Evolutionary conservation across 2,888 invertebrate genomes (phyloP), one percentile per base, ranked within the genome.

Genomic region (Pammene aurita): DNA sequence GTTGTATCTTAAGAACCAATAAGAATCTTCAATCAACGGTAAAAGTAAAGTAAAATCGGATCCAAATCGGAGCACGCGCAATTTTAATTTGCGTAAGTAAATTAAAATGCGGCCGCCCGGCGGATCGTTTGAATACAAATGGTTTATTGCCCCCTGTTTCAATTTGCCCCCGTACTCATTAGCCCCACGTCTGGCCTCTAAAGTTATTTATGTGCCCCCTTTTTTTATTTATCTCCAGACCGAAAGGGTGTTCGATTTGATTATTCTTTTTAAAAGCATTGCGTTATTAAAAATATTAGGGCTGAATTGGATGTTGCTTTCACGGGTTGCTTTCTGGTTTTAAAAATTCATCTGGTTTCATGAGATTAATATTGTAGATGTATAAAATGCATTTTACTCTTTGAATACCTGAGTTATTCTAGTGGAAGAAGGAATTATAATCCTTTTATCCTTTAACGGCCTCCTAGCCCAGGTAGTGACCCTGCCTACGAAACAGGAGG

Each of bases 81-180:
- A 73, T 90, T 91, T 91, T 91, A 91, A 92, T 91, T 90, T 86
- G 83, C 82, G 85, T 90, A 90, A 92, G 91, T 92, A 92, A 92
- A 92, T 92, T 92, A 92, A 92, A 92, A 90, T 88, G 90, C 86
- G 91, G 89, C 90, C 78, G 83, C 84, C 78, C 81, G 80, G 71
- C 75, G 71, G 77, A 76, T 79, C 77, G 85, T 87, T 88, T 89
- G 92, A 92, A 92, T 92, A 91, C 92, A 91, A 92, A 92, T 90
- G 87, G 85, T 90, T 85, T 87, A 86, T 86, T 85, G 85, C 82
- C 78, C 78, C 84, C 81, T 81, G 80, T 87, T 86, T 88, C 85
- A 88, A 86, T 85, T 90, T 87, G 84, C 73, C 72, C 75, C 77
- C 76, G 72, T 74, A 75, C 75, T 89, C 88, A 90, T 90, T 91